Base-by-base conservation (phyloP, 2,797 vertebrate genomes). In the Chelmon rostratus region DNA sequence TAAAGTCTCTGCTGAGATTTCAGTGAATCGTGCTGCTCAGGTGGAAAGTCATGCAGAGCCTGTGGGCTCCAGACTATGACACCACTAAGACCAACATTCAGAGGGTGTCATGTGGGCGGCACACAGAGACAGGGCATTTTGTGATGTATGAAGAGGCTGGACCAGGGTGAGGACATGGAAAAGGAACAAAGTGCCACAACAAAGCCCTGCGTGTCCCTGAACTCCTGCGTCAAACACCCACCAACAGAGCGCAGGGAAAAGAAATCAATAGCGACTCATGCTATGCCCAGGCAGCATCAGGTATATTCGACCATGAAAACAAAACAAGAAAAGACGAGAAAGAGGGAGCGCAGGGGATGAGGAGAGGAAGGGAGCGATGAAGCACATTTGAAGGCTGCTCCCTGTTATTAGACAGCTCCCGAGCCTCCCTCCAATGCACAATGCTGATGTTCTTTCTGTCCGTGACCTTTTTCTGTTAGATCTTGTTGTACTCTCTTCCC, bases 211-310 rank as follows among this genome's bases (percentile, higher is more conserved):
- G 31, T 68, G 86, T 80, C 89, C 78, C 85, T 81, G 80, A 85
- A 91, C 84, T 83, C 84, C 83, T 86, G 85, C 66, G 44, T 88
- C 88, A 90, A 85, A 92, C 83, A 88, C 76, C 86, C 82, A 81
- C 88, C 77, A 68, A 72, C 83, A 78, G 79, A 89, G 88, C 81
- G 78, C 73, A 90, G 81, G 79, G 73, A 85, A 67, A 71, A 88
- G 72, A 87, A 91, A 93, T 93, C 92, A 73, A 93, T 93, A 92
- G 31, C 2, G 50, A 88, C 87, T 91, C 89, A 82, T 62, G 81
- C 88, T 85, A 87, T 50, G 82, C 80, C 68, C 83, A 68, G 76
- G 80, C 79, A 76, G 80, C 65, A 75, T 85, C 85, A 86, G 86
- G 87, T 89, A 88, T 75, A 79, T 88, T 88, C 72, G 61, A 85